These are phyloP conservation scores for Bellardia pandia DNA, from an alignment of 2,888 invertebrate species.

Conservation along the genomic window DNA sequence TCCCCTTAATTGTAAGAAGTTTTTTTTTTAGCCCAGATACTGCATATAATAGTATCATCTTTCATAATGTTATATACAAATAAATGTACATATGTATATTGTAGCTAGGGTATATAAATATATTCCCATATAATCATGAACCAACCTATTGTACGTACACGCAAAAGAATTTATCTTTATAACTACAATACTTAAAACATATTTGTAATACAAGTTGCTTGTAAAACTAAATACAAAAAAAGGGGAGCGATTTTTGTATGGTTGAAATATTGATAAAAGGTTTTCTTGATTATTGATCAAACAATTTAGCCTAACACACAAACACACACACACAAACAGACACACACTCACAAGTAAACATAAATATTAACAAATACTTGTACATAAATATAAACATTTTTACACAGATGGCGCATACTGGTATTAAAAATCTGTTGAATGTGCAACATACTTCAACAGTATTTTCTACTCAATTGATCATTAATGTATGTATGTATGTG, in stretches of 20 bases:
- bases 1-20: too few species aligned
- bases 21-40: too few species aligned
- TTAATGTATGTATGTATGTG: not conserved
- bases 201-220: constrained; percentile 52
- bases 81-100: too few species aligned
- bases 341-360: not conserved
- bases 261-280: constrained; percentile 48
- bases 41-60: too few species aligned
- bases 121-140: not conserved
- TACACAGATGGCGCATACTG: not conserved
- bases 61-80: too few species aligned
- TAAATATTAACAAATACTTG: too few species aligned
- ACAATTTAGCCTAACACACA: constrained; percentile 60
- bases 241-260: constrained; percentile 35
- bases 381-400: constrained; percentile 20
- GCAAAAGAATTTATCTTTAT: constrained; percentile 8
- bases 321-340: constrained; percentile 32
- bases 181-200: constrained; percentile 6
- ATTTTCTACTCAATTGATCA: constrained; percentile 67
- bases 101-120: too few species aligned
- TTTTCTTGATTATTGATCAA: constrained; percentile 61
- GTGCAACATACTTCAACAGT: constrained; percentile 1
- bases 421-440: constrained; percentile 54
- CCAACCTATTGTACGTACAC: not conserved
- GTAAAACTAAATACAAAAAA: constrained; percentile 31